Conservation (phyloP, 2,888 invertebrate species). For the Lomographa bimaculata region DNA sequence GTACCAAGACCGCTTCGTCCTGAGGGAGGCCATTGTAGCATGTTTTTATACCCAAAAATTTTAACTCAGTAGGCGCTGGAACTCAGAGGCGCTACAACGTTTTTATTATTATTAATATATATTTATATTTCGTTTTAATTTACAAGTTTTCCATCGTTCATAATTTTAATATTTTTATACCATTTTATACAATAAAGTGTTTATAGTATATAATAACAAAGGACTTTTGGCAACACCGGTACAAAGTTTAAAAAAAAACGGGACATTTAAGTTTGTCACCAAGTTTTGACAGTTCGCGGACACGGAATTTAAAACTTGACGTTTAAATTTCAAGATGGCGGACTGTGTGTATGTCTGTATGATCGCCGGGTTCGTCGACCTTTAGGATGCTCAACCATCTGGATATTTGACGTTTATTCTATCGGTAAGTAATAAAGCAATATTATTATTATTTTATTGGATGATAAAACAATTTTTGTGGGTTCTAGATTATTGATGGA, state of each 20-base stretch:
- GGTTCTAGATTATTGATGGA: slow-evolving; percentile 33
- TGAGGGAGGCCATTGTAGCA: slow-evolving; percentile 80
- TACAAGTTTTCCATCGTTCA: slow-evolving; percentile 83
- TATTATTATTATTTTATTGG: slow-evolving; percentile 4
- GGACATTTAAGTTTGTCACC: slow-evolving; percentile 32
- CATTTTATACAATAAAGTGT: slow-evolving; percentile 82
- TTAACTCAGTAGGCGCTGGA: slow-evolving; percentile 84
- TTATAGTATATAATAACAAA: slow-evolving; percentile 73
- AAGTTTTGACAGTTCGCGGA: slow-evolving; percentile 61
- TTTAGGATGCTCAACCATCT: slow-evolving; percentile 78
- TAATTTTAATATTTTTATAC: slow-evolving; percentile 84
- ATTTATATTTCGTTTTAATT: slow-evolving; percentile 84
- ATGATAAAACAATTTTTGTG: slow-evolving; percentile 17
- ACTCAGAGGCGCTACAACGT: slow-evolving; percentile 81
- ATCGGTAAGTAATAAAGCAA: slow-evolving; percentile 78
- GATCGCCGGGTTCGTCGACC: slow-evolving; percentile 68
- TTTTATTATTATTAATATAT: slow-evolving; percentile 83
- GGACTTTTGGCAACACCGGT: slow-evolving; percentile 41
- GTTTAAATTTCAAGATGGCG: slow-evolving; percentile 70
- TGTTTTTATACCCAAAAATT: slow-evolving; percentile 84
- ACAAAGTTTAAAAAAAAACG: slow-evolving; percentile 25
- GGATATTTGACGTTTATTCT: slow-evolving; percentile 77
- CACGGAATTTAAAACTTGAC: slow-evolving; percentile 48
- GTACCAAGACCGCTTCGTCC: slow-evolving; percentile 67
- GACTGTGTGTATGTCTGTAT: slow-evolving; percentile 68